These are phyloP conservation scores for Telmatochromis sp. DNA, from an alignment of 2,113 vertebrate species.

Conservation along the genomic window DNA sequence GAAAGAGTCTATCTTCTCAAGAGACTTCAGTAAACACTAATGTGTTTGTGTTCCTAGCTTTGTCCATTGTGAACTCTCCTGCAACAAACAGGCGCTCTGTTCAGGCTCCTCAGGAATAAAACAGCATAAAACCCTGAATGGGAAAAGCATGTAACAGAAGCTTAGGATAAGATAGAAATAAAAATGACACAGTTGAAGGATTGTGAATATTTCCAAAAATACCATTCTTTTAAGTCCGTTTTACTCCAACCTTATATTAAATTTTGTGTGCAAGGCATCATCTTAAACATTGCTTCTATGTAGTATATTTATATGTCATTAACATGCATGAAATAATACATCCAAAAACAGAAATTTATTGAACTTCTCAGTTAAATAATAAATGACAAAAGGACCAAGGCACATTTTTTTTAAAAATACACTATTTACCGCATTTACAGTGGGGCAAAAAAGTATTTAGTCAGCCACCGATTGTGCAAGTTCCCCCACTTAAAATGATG, in stretches of 20 bases:
- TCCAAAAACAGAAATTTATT: neutral
- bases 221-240: neutral
- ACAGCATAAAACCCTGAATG: neutral
- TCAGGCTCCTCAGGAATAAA: conserved; percentile 3
- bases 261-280: neutral
- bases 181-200: neutral
- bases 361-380: neutral
- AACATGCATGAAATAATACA: neutral
- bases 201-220: neutral
- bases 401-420: neutral
- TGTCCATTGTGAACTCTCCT: conserved; percentile 46
- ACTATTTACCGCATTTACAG: neutral
- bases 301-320: neutral
- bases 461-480: too few species aligned
- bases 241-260: neutral
- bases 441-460: too few species aligned
- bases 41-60: conserved; percentile 53
- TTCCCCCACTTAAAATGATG: too few species aligned
- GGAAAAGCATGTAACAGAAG: neutral
- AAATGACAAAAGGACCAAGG: neutral
- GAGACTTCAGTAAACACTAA: conserved; percentile 37
- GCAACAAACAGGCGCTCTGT: conserved; percentile 50
- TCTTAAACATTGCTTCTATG: neutral
- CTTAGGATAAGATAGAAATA: neutral
- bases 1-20: conserved; percentile 38